phyloP scores from a whole-genome alignment of 92 coral and sea anemone genomes.

The Zoanthus solanderi region DNA sequence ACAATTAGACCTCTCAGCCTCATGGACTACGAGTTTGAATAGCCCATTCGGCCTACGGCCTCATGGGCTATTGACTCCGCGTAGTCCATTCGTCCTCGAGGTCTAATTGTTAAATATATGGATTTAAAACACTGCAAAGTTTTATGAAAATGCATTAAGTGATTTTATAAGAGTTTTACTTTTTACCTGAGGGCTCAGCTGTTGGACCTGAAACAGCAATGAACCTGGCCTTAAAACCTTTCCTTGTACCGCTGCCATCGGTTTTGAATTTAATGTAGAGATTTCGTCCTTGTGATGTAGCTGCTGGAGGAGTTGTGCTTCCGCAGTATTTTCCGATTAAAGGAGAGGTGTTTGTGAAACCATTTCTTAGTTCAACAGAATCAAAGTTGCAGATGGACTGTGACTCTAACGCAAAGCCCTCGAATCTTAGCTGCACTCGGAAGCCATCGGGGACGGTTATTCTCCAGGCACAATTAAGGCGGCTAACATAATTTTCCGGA shows the following conservation, averaged over 20 bases:
- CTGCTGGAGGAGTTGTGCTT: neutral
- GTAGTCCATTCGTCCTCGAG: no score
- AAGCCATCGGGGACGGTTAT: constrained; percentile 53
- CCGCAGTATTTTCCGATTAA: constrained; percentile 22
- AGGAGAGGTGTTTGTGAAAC: neutral
- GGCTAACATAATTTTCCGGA: constrained; percentile 28
- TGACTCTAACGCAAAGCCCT: neutral
- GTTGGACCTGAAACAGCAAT: neutral
- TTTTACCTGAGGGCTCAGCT: neutral
- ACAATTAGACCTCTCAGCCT: no score
- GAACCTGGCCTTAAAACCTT: constrained; percentile 13
- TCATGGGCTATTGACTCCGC: no score
- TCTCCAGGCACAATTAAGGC: constrained; percentile 48
- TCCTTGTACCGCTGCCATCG: neutral
- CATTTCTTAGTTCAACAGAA: neutral
- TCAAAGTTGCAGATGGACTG: neutral
- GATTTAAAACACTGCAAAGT: no score
- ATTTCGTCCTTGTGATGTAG: neutral
- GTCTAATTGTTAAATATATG: no score
- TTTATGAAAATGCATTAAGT: neutral
- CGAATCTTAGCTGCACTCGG: constrained; percentile 20
- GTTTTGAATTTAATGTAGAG: neutral
- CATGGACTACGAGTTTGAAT: no score
- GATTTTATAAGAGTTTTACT: neutral
- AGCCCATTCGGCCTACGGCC: no score